Conservation (phyloP, 2,888 invertebrate species). For the Nomada ferruginata region DNA sequence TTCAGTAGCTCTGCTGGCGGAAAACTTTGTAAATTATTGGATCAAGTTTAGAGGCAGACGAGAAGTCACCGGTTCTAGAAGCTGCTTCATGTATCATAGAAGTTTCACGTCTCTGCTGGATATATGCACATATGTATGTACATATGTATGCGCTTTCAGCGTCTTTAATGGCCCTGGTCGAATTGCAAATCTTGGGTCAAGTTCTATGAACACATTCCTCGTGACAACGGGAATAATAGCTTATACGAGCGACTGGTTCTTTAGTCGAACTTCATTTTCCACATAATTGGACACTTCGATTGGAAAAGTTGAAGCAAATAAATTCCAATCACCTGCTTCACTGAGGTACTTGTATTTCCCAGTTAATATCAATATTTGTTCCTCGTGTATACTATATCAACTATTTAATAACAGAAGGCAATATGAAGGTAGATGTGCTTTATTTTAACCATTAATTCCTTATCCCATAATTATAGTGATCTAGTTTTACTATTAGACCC, state of each 20-base stretch:
- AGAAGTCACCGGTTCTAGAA: background rate
- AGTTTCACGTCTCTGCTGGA: background rate
- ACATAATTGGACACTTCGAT: too few relatives aligned
- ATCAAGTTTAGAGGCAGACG: conserved; percentile 31
- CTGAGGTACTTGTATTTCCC: too few relatives aligned
- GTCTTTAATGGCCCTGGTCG: conserved; percentile 1
- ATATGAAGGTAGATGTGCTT: background rate
- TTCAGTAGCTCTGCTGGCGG: background rate
- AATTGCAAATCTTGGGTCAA: conserved; percentile 7
- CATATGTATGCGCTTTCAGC: background rate
- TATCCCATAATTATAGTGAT: background rate
- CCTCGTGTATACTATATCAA: too few relatives aligned
- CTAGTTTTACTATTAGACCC: background rate
- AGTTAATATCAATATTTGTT: too few relatives aligned
- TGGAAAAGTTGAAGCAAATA: too few relatives aligned
- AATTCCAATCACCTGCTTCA: background rate
- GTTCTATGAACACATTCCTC: background rate
- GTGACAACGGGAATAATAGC: background rate
- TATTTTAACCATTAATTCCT: background rate
- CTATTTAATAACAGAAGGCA: too few relatives aligned
- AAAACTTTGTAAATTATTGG: conserved; percentile 24
- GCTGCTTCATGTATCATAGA: conserved; percentile 20
- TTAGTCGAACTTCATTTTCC: too few relatives aligned
- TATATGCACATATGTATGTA: background rate
- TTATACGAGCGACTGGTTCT: background rate